These are phyloP conservation scores for Tryphoninae sp. DNA, from an alignment of 2,888 invertebrate species.

Conservation along the genomic window DNA sequence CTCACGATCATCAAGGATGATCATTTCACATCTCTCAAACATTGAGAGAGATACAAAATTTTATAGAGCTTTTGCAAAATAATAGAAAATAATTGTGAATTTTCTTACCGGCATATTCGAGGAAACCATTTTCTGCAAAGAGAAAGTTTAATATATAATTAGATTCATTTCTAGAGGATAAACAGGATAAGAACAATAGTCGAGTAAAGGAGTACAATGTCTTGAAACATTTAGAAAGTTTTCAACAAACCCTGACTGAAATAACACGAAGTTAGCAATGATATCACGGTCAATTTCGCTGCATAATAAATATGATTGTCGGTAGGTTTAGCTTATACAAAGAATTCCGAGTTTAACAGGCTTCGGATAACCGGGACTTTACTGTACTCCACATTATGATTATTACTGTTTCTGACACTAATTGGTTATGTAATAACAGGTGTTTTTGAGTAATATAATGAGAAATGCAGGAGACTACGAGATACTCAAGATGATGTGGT, in stretches of 20 bases:
- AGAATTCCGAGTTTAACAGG: too few relatives aligned
- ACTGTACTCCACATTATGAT: slow-evolving; percentile 54
- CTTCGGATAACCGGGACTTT: too few relatives aligned
- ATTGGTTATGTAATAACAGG: slow-evolving; percentile 64
- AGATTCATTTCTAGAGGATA: background rate
- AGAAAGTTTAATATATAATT: slow-evolving; percentile 54
- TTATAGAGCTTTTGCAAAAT: slow-evolving; percentile 61
- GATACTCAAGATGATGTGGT: background rate
- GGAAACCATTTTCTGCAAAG: slow-evolving; percentile 80
- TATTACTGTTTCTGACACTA: slow-evolving; percentile 30
- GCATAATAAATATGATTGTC: too few relatives aligned
- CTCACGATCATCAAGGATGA: slow-evolving; percentile 66
- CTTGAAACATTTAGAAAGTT: too few relatives aligned
- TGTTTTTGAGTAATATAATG: slow-evolving; percentile 45
- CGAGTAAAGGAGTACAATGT: too few relatives aligned
- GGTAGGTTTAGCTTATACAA: too few relatives aligned
- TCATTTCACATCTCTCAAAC: slow-evolving; percentile 55
- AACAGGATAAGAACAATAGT: background rate
- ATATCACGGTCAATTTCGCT: too few relatives aligned
- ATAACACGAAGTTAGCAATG: too few relatives aligned
- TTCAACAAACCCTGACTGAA: too few relatives aligned
- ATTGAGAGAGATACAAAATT: slow-evolving; percentile 65
- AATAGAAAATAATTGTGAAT: slow-evolving; percentile 25
- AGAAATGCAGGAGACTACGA: background rate
- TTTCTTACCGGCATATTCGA: slow-evolving; percentile 79